Evolutionary conservation across 2,113 vertebrate genomes (phyloP), one percentile per base, ranked within the genome.

Genomic region (Chaetops frenatus): DNA sequence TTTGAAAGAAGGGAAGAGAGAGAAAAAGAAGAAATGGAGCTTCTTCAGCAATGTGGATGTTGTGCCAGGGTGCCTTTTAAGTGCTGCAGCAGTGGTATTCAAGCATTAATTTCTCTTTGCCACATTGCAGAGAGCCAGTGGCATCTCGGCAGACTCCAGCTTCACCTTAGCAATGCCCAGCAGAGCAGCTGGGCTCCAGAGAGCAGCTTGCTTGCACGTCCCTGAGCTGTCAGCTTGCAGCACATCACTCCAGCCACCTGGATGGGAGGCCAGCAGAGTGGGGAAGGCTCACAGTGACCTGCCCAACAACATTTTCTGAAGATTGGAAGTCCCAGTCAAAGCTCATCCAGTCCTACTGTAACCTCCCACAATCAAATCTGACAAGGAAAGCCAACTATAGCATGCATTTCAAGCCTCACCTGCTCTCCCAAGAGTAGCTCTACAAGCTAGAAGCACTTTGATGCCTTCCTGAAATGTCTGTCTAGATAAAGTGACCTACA

Each of bases 301-400:
- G 78, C 58, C 85, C 66, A 74, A 9, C 19, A 80, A 83, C 70
- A 73, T 93, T 67, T 89, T 56, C 83, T 69, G 51, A 38, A 78
- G 45, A 45, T 29, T 92, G 50, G 69, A 94, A 96, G 81, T 91
- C 36, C 54, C 66, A 97, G 87, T 90, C 93, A 91, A 51, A 56
- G 62, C 76, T 82, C 73, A 84, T 77, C 82, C 86, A 67, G 48
- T 53, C 44, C 64, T 66, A 54, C 17, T 1, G 1, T 56, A 88
- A 85, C 38, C 47, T 90, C 44, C 85, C 1, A 0, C 80, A 90
- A 98, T 88, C 85, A 86, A 95, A 96, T 72, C 79, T 97, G 98
- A 97, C 97, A 97, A 86, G 48, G 61, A 86, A 94, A 95, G 85
- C 90, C 96, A 97, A 97, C 97, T 97, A 94, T 65, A 92, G 86